Evolutionary conservation across 2,113 vertebrate genomes (phyloP).

Genomic region (Stomatorhinus ivindoensis): DNA sequence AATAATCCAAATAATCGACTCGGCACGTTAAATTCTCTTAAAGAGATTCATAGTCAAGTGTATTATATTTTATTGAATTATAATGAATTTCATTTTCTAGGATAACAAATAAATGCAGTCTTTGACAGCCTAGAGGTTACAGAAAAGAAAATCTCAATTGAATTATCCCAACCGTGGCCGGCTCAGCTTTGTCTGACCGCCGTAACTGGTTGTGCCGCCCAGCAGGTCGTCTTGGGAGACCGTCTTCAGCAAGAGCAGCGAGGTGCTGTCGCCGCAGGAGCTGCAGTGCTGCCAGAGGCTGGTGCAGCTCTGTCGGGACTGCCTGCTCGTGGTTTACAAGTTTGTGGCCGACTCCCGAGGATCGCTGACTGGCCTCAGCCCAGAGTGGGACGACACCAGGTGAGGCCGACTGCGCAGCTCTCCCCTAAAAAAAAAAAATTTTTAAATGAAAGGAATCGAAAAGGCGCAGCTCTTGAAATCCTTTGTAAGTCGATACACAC

Average conservation of each 20-base stretch:
- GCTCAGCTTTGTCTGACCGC: neutral
- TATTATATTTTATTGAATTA: neutral
- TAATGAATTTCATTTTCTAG: neutral
- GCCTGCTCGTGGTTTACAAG: slow-evolving; percentile 92
- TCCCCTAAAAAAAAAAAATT: neutral
- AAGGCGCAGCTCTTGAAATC: slow-evolving; percentile 3
- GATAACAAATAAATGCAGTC: neutral
- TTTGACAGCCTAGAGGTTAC: neutral
- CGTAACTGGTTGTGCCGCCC: slow-evolving; percentile 45
- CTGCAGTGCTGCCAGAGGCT: slow-evolving; percentile 87
- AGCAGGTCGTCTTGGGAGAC: slow-evolving; percentile 86
- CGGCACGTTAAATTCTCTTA: neutral
- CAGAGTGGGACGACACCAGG: slow-evolving; percentile 88
- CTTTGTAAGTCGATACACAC: slow-evolving; percentile 9
- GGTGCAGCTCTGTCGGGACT: slow-evolving; percentile 90
- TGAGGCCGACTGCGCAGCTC: slow-evolving; percentile 40
- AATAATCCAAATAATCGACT: neutral
- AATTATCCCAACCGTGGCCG: neutral
- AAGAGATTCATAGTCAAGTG: neutral
- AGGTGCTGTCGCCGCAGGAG: slow-evolving; percentile 74
- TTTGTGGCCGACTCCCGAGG: slow-evolving; percentile 78
- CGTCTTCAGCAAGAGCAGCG: slow-evolving; percentile 81
- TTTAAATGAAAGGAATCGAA: neutral
- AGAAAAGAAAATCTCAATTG: neutral
- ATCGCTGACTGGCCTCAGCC: slow-evolving; percentile 69